A percentile compares a stretch with the other conserved stretches of the same genome.
Evolutionary conservation across 2,113 vertebrate species (phyloP).

Genomic region (Poecilia latipinna): DNA sequence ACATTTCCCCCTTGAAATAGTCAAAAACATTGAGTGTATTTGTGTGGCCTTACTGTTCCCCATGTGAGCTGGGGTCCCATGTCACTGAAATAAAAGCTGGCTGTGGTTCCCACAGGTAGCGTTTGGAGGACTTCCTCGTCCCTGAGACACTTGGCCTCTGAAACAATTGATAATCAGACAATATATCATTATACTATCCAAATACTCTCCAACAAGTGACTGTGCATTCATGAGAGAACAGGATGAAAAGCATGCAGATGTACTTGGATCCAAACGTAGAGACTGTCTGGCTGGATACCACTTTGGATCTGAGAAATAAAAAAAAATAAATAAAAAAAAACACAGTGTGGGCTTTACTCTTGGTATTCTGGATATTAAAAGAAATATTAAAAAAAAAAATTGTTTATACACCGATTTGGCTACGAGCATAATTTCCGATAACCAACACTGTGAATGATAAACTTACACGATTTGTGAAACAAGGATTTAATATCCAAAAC

Average conservation of each 20-base stretch:
- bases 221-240: constrained; percentile 2
- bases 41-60: constrained; percentile 87
- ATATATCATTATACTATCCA: not conserved
- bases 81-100: constrained; percentile 92
- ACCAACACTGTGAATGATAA: not conserved
- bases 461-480: constrained; percentile 90
- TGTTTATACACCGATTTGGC: not conserved
- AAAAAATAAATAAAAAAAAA: constrained; percentile 12
- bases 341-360: not conserved
- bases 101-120: constrained; percentile 94
- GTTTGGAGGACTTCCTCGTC: constrained; percentile 92
- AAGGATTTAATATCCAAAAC: constrained; percentile 90
- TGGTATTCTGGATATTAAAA: not conserved
- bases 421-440: not conserved
- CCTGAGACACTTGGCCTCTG: constrained; percentile 89
- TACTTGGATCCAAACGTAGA: constrained; percentile 91
- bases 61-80: constrained; percentile 94
- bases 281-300: constrained; percentile 94
- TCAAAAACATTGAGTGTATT: not conserved
- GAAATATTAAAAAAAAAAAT: not conserved
- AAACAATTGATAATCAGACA: constrained; percentile 31
- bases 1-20: not conserved
- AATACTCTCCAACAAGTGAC: not conserved
- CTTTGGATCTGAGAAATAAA: constrained; percentile 83
- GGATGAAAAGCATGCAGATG: constrained; percentile 48